Evolutionary conservation across 2,113 vertebrate genomes (phyloP), one percentile per base, ranked within the genome.

Genomic region (Neotragus moschatus): DNA sequence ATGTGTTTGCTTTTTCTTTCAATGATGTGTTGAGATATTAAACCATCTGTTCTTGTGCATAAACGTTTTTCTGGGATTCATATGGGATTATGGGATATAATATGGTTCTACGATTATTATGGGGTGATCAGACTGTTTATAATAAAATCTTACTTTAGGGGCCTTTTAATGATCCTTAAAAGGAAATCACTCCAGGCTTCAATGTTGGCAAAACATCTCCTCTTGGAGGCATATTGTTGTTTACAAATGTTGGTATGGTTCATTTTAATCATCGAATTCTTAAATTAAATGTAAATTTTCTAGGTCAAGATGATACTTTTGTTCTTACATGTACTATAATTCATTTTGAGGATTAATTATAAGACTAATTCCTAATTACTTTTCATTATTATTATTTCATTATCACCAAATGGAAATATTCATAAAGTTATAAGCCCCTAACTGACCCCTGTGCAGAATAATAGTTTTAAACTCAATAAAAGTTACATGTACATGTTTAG

Each of bases 51-150:
- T 97, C 90, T 88, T 86, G 19, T 92, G 45, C 56, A 96, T 96
- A 98, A 97, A 97, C 55, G 61, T 97, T 97, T 98, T 97, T 90
- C 80, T 97, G 43, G 86, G 89, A 96, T 97, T 97, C 96, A 97
- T 39, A 77, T 81, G 93, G 90, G 84, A 95, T 95, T 96, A 93
- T 97, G 60, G 82, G 58, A 84, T 96, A 90, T 94, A 79, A 91
- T 95, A 90, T 92, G 94, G 73, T 91, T 96, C 92, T 96, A 6
- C 92, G 86, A 81, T 98, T 97, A 91, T 97, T 97, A 94, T 95
- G 80, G 56, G 84, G 23, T 96, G 60, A 97, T 97, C 92, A 93
- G 73, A 58, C 56, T 97, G 81, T 96, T 97, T 95, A 85, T 94
- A 91, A 97, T 96, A 93, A 97, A 98, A 95, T 96, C 82, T 94